Conservation (phyloP, 2,113 vertebrate genomes). For the Leuciscus idus region DNA sequence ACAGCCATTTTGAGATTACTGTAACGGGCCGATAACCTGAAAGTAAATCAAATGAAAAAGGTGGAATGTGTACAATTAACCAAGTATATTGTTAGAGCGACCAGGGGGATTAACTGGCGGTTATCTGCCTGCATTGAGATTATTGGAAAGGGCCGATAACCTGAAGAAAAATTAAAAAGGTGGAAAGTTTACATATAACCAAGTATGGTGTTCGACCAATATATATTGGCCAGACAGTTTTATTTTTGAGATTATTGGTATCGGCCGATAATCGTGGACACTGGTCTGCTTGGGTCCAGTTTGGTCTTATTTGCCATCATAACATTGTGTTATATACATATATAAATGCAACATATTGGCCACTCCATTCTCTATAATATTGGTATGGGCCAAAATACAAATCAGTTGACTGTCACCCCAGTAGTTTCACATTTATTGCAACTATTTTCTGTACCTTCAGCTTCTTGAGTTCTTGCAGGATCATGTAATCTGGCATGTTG, state of each 20-base stretch:
- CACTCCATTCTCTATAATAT: background rate
- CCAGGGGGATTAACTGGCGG: too few species aligned
- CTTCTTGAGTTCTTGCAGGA: constrained; percentile 96
- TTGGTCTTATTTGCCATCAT: background rate
- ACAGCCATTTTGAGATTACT: too few species aligned
- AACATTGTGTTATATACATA: background rate
- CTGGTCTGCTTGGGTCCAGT: background rate
- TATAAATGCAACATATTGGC: background rate
- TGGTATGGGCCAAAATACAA: background rate
- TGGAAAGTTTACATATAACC: background rate
- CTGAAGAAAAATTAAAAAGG: background rate
- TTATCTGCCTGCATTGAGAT: background rate
- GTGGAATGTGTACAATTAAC: background rate
- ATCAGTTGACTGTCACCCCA: background rate
- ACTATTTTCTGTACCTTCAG: constrained; percentile 82
- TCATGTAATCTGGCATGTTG: constrained; percentile 99
- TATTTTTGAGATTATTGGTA: background rate
- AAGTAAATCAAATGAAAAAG: background rate
- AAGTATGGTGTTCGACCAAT: background rate
- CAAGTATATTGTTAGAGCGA: background rate
- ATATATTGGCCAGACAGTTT: background rate
- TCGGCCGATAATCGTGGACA: background rate
- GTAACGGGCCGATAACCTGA: too few species aligned
- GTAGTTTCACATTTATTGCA: background rate
- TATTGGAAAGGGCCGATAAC: background rate